Base-by-base conservation (phyloP, 1,140 invertebrate species). In the Scaptomyza graminum region DNA sequence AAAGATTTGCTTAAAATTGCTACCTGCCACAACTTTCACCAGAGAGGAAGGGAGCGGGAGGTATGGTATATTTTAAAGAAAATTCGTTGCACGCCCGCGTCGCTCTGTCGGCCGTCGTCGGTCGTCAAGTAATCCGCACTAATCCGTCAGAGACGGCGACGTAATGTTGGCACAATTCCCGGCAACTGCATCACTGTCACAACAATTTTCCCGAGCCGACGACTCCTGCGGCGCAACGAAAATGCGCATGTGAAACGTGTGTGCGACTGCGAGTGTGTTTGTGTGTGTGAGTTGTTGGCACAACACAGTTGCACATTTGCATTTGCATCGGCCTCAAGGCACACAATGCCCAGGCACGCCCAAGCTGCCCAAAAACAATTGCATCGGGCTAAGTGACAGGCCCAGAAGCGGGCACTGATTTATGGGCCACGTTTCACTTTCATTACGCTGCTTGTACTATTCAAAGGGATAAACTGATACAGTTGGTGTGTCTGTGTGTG, bases 121-220 rank as follows among this genome's bases (percentile, higher is more conserved):
- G 46, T 51, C 46, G 47, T 62, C 62, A 22, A 31, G 31, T 87
- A 85, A 77, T 85, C 69, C 78, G 59, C 70, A 63, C 74, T 87
- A 85, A 85, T 87, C 82, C 81, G 68, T 85, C 81, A 75, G 59
- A 57, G 22, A 61, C 49, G 59, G 49, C 64, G 28, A 76, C 76
- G 77, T 15, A 85, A 87, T 68, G 81, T 85, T 85, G 80, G 65
- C 81, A 34, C 31, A 71, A 87, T 85, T 68, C 63, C 65, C 74
- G 81, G 74, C 82, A 85, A 87, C 81, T 81, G 82, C 62, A 77
- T 59, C 82, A 65, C 18, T 78, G 82, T 82, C 81, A 87, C 66
- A 85, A 87, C 57, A 85, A 9, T 67, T 82, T 73, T 59, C 57
- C 63, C 9, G 31, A 31, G 37, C 12, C 55, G 56, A 34, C 55